Base-by-base conservation (phyloP, 35 echinoderm and acorn worm genomes). In the Stichopus chloronotus region DNA sequence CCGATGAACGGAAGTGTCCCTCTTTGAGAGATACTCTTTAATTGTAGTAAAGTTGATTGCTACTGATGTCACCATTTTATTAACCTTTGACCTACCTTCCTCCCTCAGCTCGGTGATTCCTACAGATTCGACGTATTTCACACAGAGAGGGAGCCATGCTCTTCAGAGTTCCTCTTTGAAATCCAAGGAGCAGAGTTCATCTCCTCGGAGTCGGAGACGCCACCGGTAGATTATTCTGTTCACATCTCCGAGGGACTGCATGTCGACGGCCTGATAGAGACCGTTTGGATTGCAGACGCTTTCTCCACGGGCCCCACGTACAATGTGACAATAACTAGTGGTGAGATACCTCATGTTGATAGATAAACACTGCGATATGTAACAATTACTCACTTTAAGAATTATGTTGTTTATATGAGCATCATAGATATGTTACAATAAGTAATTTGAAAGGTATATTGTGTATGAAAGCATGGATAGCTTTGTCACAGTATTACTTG, bases 101-200 rank as follows among this genome's bases (percentile, higher is more conserved):
- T 65, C 14, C 13, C 5, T n/a, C 59, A 96, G 95, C 63, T 91
- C 6, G 94, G 96, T 5, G 88, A 91, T 61, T 60, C 91, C 63
- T 97, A 97, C 68, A 57, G 76, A 14, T 95, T 97, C 86, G 94
- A 95, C n/a, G 72, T 95, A 55, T 97, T 95, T 53, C 91, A 93
- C 69, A 93, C 91, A 9, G 94, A 97, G 58, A 55, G 93, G 8
- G 91, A 97, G 57, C 91, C 91, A 16, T 97, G 96, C 76, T 78
- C 88, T 9, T 98, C 96, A 12, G 94, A 95, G 56, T 84, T 95
- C 91, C 95, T 92, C 69, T 81, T 98, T 55, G 90, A 98, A 81
- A 54, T 94, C 4, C 91, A 96, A 52, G 91, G 94, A 30, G 60
- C 84, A 5, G 83, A 72, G 11, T 96, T 98, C 52, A 52, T 96